phyloP scores from a whole-genome alignment of 1,140 invertebrate species.

The Oscheius sp. region DNA sequence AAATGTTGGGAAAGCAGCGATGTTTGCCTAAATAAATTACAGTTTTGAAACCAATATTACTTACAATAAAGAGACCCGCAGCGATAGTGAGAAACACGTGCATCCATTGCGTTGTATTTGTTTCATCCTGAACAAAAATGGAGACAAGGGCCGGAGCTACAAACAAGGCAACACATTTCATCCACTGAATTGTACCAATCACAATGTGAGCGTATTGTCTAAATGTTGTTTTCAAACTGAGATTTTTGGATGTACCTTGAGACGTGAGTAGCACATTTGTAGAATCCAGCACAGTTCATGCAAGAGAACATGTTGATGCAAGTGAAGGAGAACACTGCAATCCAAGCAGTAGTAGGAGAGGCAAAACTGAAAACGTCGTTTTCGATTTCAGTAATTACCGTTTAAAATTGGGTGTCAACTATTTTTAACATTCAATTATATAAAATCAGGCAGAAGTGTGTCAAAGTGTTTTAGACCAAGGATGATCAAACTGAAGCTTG shows the following conservation, averaged over 20 bases:
- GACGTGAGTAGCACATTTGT: constrained; percentile 27
- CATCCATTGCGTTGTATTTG: constrained; percentile 6
- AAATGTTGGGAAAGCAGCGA: constrained; percentile 3
- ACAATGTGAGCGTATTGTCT: constrained; percentile 33
- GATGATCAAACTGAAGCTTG: too few species aligned
- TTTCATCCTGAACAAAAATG: constrained; percentile 11
- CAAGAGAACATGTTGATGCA: constrained; percentile 1
- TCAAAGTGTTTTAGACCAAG: too few species aligned
- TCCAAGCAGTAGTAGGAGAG: not conserved
- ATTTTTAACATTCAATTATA: too few species aligned
- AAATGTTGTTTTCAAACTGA: not conserved
- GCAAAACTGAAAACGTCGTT: constrained; percentile 15
- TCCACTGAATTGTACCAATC: constrained; percentile 34
- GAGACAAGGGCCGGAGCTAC: constrained; percentile 15
- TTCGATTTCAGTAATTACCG: too few species aligned
- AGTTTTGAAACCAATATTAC: not conserved
- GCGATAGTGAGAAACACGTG: constrained; percentile 6
- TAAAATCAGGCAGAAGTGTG: too few species aligned
- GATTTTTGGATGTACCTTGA: constrained; percentile 9
- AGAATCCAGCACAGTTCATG: constrained; percentile 23
- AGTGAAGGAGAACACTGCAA: not conserved
- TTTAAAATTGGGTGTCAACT: too few species aligned
- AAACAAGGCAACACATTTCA: constrained; percentile 32
- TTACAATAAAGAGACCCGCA: constrained; percentile 3
- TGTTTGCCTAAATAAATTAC: constrained; percentile 2